A percentile compares a stretch with the other conserved stretches of the same genome.
Conservation (phyloP, 2,113 vertebrate species). For the Macrotus californicus region DNA sequence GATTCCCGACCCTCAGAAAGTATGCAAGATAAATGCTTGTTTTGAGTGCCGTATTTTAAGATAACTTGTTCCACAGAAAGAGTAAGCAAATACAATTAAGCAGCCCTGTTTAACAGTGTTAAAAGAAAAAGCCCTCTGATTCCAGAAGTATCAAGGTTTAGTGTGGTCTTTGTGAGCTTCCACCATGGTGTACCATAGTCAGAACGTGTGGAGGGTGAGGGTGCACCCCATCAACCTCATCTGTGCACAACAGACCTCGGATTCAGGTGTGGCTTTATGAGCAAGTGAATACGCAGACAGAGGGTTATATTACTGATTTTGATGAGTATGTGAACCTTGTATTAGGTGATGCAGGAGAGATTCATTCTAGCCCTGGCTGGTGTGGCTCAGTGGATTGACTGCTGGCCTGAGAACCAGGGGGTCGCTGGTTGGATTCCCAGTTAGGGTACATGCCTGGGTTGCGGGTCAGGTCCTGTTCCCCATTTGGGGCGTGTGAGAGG, state of each 20-base stretch:
- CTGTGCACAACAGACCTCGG: neutral
- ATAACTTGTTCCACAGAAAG: neutral
- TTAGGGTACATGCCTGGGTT: too few species aligned
- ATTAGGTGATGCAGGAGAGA: neutral
- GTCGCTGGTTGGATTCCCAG: too few species aligned
- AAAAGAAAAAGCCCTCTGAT: neutral
- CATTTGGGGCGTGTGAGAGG: too few species aligned
- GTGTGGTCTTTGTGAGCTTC: neutral
- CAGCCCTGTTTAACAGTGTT: neutral
- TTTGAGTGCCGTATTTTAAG: neutral
- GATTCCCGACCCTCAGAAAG: neutral
- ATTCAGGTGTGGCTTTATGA: neutral
- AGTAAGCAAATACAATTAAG: neutral
- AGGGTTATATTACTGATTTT: neutral
- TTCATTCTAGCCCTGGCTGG: too few species aligned
- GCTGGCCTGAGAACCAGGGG: too few species aligned
- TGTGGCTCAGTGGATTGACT: too few species aligned
- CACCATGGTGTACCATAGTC: neutral
- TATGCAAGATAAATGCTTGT: neutral
- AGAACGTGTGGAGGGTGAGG: neutral
- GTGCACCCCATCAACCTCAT: neutral
- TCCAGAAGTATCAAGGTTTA: neutral
- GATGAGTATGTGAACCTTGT: neutral
- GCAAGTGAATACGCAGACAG: neutral
- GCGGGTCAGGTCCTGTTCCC: too few species aligned